Evolutionary conservation across 2,113 vertebrate genomes (phyloP).

Genomic region (human): GRCh38 chr3:76969001-76969500

Average conservation of each 20-base stretch:
- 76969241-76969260: slow-evolving; percentile 52
- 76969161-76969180: slow-evolving; percentile 23
- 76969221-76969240: slow-evolving; percentile 57
- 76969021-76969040: slow-evolving; percentile 16
- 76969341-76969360: slow-evolving; percentile 53
- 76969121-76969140: slow-evolving; percentile 51
- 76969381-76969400: slow-evolving; percentile 37
- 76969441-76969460: slow-evolving; percentile 61
- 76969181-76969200: slow-evolving; percentile 32
- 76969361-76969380: slow-evolving; percentile 1
- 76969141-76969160: slow-evolving; percentile 46
- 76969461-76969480: slow-evolving; percentile 45
- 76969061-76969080: slow-evolving; percentile 37
- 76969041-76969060: slow-evolving; percentile 40
- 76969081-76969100: slow-evolving; percentile 36
- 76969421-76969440: slow-evolving; percentile 55
- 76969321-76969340: slow-evolving; percentile 54
- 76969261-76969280: slow-evolving; percentile 59
- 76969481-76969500: slow-evolving; percentile 19
- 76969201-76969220: slow-evolving; percentile 50
- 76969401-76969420: slow-evolving; percentile 31
- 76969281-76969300: slow-evolving; percentile 66
- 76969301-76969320: slow-evolving; percentile 49
- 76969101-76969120: background rate
- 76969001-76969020: slow-evolving; percentile 21